Conservation (phyloP, 2,113 vertebrate species). For the Euleptes europaea region DNA sequence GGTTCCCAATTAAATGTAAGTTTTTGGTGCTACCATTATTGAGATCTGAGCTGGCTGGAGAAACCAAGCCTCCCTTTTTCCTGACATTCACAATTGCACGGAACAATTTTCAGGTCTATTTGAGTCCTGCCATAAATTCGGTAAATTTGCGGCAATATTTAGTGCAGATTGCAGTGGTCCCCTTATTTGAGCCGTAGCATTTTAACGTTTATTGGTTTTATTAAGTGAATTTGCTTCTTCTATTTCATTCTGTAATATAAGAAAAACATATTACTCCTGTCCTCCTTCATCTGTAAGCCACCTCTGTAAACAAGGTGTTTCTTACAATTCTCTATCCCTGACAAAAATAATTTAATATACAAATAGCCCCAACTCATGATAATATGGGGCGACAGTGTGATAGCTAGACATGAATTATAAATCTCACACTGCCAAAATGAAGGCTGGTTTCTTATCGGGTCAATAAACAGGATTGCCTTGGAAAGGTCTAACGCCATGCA, state of each 20-base stretch:
- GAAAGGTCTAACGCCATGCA: slow-evolving; percentile 47
- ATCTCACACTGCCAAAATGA: slow-evolving; percentile 58
- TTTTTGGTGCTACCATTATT: not conserved
- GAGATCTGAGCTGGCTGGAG: not conserved
- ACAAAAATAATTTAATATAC: slow-evolving; percentile 57
- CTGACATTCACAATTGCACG: slow-evolving; percentile 23
- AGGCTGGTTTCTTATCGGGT: slow-evolving; percentile 61
- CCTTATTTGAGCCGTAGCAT: slow-evolving; percentile 24
- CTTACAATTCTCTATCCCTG: slow-evolving; percentile 54
- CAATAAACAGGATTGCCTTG: slow-evolving; percentile 60
- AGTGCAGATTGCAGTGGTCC: slow-evolving; percentile 33
- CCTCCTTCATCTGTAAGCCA: slow-evolving; percentile 39
- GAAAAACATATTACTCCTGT: slow-evolving; percentile 46
- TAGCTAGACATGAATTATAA: slow-evolving; percentile 65
- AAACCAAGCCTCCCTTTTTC: not conserved
- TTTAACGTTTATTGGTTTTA: slow-evolving; percentile 42
- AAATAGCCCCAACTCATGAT: slow-evolving; percentile 53
- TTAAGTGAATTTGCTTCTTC: slow-evolving; percentile 58
- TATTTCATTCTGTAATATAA: slow-evolving; percentile 47
- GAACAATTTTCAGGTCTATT: slow-evolving; percentile 34
- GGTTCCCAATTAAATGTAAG: not conserved
- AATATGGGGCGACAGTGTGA: slow-evolving; percentile 60
- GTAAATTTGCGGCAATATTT: slow-evolving; percentile 23
- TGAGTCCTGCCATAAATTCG: slow-evolving; percentile 29
- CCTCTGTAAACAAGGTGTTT: slow-evolving; percentile 60